Evolutionary conservation across 1,140 invertebrate genomes (phyloP).

Genomic region (Drosophila simulans): DNA sequence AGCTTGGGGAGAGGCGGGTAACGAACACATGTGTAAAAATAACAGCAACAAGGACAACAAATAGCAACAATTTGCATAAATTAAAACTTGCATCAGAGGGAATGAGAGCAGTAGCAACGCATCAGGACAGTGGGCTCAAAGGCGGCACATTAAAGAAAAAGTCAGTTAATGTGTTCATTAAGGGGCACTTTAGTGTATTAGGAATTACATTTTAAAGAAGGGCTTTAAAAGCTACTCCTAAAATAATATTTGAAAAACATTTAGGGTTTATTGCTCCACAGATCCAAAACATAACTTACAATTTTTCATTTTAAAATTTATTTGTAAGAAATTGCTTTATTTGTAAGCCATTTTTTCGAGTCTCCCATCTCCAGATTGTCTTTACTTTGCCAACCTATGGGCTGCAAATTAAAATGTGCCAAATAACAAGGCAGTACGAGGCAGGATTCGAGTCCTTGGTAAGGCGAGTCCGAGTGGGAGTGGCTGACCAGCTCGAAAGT

Average conservation of each 20-base stretch:
- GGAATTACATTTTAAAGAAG: not conserved
- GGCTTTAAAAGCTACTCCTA: not conserved
- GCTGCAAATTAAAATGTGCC: conserved; percentile 64
- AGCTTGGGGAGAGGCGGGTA: not conserved
- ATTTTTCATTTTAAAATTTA: no score
- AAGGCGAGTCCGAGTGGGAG: conserved; percentile 1
- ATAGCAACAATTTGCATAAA: conserved; percentile 83
- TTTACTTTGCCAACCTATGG: conserved; percentile 20
- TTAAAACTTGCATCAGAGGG: conserved; percentile 70
- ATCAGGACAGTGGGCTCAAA: conserved; percentile 35
- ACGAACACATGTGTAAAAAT: conserved; percentile 61
- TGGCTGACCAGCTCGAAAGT: conserved; percentile 30
- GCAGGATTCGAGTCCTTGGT: not conserved
- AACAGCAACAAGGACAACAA: conserved; percentile 64
- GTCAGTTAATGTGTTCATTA: not conserved
- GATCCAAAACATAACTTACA: no score
- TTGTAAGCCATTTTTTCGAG: conserved; percentile 1
- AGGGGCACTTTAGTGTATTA: no score
- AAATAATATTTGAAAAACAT: no score
- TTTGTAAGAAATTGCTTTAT: not conserved
- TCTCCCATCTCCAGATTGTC: not conserved
- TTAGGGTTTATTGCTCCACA: no score
- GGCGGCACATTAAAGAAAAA: conserved; percentile 11
- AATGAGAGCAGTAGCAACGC: conserved; percentile 11
- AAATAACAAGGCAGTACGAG: conserved; percentile 49